Percentiles rank a stretch among this genome's conserved stretches.
Evolutionary conservation across 2,888 invertebrate species (phyloP).

Genomic region (Cosmia pyralina): DNA sequence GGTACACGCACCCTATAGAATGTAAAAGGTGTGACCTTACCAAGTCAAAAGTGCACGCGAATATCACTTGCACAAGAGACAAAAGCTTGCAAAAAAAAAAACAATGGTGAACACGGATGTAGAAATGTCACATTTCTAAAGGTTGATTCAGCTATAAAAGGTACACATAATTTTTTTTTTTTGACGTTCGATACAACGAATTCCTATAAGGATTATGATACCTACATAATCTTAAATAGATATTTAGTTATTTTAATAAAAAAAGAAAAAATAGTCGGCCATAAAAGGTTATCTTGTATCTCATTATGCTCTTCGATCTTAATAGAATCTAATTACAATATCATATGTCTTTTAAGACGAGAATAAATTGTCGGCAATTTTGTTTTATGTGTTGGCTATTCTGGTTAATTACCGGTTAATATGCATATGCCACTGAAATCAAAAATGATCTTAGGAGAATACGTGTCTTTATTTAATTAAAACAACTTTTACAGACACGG

Average conservation of each 20-base stretch:
- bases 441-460: conserved; percentile 11
- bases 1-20: conserved; percentile 37
- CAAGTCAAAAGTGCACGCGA: conserved; percentile 45
- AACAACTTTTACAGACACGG: conserved; percentile 34
- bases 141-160: conserved; percentile 49
- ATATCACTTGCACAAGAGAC: conserved; percentile 40
- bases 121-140: conserved; percentile 61
- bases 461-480: conserved; percentile 22
- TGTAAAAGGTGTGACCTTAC: conserved; percentile 62
- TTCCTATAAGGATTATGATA: conserved; percentile 23
- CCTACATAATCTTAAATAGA: neutral
- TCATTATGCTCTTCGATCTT: conserved; percentile 32
- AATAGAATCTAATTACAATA: conserved; percentile 53
- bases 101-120: conserved; percentile 42
- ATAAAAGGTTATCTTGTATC: conserved; percentile 20
- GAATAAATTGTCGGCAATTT: conserved; percentile 15
- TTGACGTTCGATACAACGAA: conserved; percentile 24
- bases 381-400: conserved; percentile 9
- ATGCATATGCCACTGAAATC: conserved; percentile 14
- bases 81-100: conserved; percentile 38
- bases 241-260: neutral
- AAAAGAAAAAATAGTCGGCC: conserved; percentile 18
- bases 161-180: conserved; percentile 18
- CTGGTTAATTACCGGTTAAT: conserved; percentile 21
- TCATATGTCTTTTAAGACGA: conserved; percentile 31